Conservation (phyloP, 1,140 invertebrate species). For the Pseudobourletiella spinata region DNA sequence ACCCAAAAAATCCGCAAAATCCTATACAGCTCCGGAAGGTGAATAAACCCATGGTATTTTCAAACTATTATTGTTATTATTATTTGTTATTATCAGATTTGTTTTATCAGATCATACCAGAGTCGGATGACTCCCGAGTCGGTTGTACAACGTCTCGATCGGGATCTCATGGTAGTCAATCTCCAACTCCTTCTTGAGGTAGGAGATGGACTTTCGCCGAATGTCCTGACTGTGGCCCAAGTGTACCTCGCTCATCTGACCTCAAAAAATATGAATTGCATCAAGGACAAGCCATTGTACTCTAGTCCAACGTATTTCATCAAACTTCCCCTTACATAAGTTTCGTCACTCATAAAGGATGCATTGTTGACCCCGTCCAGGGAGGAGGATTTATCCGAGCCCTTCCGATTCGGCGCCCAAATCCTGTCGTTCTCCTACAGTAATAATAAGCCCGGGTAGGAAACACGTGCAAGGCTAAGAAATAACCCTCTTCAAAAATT, state of each 20-base stretch:
- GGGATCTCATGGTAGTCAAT: constrained; percentile 97
- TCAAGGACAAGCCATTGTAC: no score
- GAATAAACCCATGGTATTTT: neutral
- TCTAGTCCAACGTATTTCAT: no score
- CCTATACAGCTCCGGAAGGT: neutral
- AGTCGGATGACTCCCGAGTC: constrained; percentile 90
- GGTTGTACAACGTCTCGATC: constrained; percentile 88
- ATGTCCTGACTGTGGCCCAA: constrained; percentile 12
- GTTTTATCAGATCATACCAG: constrained; percentile 58
- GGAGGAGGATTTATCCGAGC: neutral
- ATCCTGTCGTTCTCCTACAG: constrained; percentile 13
- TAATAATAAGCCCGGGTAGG: no score
- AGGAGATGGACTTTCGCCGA: constrained; percentile 20
- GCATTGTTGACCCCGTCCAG: neutral
- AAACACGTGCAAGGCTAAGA: no score
- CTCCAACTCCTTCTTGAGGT: constrained; percentile 95
- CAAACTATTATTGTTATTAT: constrained; percentile 3
- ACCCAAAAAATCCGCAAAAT: no score
- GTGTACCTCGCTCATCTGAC: constrained; percentile 20
- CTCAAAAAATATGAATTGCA: no score
- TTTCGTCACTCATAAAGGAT: neutral
- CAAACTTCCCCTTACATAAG: no score
- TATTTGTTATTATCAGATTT: neutral
- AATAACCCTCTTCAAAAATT: no score
- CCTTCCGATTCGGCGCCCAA: constrained; percentile 7